Evolutionary conservation across 2,888 invertebrate species (phyloP).

Genomic region (Synanthedon formicaeformis): DNA sequence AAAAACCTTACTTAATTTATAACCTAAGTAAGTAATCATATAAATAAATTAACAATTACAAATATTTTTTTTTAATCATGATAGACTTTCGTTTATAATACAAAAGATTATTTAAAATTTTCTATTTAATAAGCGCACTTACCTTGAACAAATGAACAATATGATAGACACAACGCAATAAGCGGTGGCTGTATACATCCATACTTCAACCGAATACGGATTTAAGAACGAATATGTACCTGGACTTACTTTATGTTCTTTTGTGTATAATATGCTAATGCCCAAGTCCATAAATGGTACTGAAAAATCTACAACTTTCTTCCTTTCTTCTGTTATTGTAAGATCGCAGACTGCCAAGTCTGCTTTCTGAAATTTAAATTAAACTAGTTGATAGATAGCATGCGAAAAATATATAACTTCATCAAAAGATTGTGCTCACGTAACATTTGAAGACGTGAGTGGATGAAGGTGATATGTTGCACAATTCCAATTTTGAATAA

Average conservation of each 20-base stretch:
- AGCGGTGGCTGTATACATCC: conserved; percentile 89
- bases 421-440: neutral
- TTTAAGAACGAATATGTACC: conserved; percentile 88
- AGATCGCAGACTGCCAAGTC: conserved; percentile 90
- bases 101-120: no score
- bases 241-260: conserved; percentile 80
- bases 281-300: conserved; percentile 97
- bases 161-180: conserved; percentile 85
- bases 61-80: no score
- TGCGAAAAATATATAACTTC: neutral
- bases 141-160: conserved; percentile 85
- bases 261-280: conserved; percentile 88
- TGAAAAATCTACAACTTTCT: conserved; percentile 91
- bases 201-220: conserved; percentile 86
- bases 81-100: no score
- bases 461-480: no score
- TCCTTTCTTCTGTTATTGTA: conserved; percentile 92
- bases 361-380: conserved; percentile 74
- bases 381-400: neutral
- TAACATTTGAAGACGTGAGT: neutral
- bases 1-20: no score
- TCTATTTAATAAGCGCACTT: conserved; percentile 3
- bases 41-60: no score
- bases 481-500: no score
- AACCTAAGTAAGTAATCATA: no score